Percentiles rank a stretch among this genome's conserved stretches.
phyloP scores from a whole-genome alignment of 2,113 vertebrate genomes.

The Emydura subglobosa region DNA sequence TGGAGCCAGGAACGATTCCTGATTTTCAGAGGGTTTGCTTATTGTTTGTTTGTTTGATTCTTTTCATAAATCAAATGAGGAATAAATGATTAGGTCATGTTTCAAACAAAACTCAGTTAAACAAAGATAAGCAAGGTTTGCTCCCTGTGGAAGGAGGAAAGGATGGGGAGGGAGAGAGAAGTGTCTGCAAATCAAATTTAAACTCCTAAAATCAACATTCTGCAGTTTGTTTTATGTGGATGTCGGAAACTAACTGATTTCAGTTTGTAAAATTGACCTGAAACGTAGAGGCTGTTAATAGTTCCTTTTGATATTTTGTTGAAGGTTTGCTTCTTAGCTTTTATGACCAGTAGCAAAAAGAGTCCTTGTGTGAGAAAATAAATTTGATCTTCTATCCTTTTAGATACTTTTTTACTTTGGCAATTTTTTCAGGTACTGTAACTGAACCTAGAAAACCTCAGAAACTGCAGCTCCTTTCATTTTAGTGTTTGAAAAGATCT shows the following conservation, averaged over 20 bases:
- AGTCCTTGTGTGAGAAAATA: conserved; percentile 60
- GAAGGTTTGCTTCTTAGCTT: conserved; percentile 55
- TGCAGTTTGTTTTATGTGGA: conserved; percentile 51
- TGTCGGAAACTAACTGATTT: conserved; percentile 36
- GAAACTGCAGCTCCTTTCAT: conserved; percentile 53
- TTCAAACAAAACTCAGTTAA: conserved; percentile 45
- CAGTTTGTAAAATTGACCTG: conserved; percentile 4
- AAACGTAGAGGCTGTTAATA: conserved; percentile 25
- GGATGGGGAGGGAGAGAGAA: not conserved
- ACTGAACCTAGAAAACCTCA: conserved; percentile 34
- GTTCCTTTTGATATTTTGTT: conserved; percentile 40
- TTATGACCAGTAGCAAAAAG: conserved; percentile 40
- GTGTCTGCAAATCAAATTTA: conserved; percentile 55
- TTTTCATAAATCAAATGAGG: not conserved
- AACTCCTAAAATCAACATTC: conserved; percentile 57
- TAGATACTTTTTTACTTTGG: conserved; percentile 38
- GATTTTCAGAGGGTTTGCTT: not conserved
- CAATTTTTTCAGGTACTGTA: conserved; percentile 18
- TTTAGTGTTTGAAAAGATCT: conserved; percentile 54
- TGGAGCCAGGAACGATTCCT: not conserved
- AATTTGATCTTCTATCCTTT: conserved; percentile 58
- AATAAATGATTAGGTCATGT: not conserved
- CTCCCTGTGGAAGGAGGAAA: not conserved
- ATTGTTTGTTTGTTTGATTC: not conserved
- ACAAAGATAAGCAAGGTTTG: not conserved